Conservation (phyloP, 2,888 invertebrate genomes). For the Laothoe populi region DNA sequence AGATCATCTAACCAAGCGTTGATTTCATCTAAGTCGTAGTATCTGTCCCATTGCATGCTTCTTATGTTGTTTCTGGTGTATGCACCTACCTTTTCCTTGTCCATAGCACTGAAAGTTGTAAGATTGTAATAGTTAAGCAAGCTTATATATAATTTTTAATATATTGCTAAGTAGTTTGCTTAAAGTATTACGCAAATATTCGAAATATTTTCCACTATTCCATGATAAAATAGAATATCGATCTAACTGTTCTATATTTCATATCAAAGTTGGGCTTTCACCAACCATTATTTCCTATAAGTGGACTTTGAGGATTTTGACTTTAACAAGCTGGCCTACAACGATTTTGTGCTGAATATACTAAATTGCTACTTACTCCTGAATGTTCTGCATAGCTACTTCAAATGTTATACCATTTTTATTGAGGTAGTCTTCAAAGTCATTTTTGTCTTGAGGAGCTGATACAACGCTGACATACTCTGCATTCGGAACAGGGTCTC, state of each 20-base stretch:
- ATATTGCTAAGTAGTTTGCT: no score
- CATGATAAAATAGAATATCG: no score
- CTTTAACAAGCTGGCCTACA: no score
- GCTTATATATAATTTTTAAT: no score
- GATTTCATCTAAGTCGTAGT: constrained; percentile 86
- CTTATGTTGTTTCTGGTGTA: constrained; percentile 53
- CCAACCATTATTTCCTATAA: no score
- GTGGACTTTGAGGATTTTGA: no score
- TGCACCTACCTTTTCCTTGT: constrained; percentile 68
- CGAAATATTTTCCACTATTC: no score
- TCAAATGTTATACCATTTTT: constrained; percentile 64
- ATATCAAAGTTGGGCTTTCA: no score
- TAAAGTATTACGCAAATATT: no score
- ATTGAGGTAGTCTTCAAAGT: constrained; percentile 64
- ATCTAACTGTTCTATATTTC: no score
- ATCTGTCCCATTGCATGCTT: constrained; percentile 84
- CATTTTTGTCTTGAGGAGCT: constrained; percentile 60
- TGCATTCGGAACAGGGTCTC: constrained; percentile 56
- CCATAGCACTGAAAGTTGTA: constrained; percentile 73
- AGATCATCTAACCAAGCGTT: constrained; percentile 84
- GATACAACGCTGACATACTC: constrained; percentile 73
- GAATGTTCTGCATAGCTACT: constrained; percentile 75
- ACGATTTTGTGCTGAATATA: not conserved
- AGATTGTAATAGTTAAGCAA: no score
- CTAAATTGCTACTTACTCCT: constrained; percentile 67